phyloP scores from a whole-genome alignment of 2,888 invertebrate genomes.

The Acleris laterana region DNA sequence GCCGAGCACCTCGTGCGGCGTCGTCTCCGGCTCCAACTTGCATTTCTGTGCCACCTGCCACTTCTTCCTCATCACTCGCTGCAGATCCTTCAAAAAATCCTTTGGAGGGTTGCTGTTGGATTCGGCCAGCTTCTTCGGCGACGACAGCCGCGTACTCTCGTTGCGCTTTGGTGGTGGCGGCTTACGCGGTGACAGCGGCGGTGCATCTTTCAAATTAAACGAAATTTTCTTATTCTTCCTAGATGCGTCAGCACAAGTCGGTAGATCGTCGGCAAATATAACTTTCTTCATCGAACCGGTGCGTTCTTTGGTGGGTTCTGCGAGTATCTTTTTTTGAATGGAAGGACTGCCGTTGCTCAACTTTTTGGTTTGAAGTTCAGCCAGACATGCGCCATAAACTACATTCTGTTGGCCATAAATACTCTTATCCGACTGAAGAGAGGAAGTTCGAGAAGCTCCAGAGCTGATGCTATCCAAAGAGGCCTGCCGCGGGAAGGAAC shows the following conservation, averaged over 20 bases:
- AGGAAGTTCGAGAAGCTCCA: constrained; percentile 75
- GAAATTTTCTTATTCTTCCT: constrained; percentile 87
- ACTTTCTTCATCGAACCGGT: constrained; percentile 81
- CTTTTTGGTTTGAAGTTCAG: constrained; percentile 84
- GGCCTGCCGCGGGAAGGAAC: constrained; percentile 81
- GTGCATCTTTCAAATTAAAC: constrained; percentile 83
- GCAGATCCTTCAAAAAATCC: constrained; percentile 94
- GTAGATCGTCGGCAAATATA: constrained; percentile 85
- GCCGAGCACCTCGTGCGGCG: constrained; percentile 95
- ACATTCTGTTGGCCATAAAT: constrained; percentile 65
- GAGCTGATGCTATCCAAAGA: constrained; percentile 84
- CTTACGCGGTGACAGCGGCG: constrained; percentile 86
- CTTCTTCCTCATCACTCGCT: constrained; percentile 96
- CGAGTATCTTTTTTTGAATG: constrained; percentile 61
- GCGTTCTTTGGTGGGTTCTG: constrained; percentile 74
- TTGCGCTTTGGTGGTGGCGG: constrained; percentile 91
- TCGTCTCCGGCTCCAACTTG: constrained; percentile 93
- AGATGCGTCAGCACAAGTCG: constrained; percentile 74
- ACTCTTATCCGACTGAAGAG: constrained; percentile 72
- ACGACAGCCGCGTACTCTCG: constrained; percentile 89
- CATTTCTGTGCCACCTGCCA: constrained; percentile 97
- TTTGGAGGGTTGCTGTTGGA: constrained; percentile 90
- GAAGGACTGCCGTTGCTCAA: constrained; percentile 68
- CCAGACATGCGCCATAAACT: constrained; percentile 81
- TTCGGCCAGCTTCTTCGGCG: constrained; percentile 90